phyloP scores from a whole-genome alignment of 2,113 vertebrate species.

The Gila orcuttii region DNA sequence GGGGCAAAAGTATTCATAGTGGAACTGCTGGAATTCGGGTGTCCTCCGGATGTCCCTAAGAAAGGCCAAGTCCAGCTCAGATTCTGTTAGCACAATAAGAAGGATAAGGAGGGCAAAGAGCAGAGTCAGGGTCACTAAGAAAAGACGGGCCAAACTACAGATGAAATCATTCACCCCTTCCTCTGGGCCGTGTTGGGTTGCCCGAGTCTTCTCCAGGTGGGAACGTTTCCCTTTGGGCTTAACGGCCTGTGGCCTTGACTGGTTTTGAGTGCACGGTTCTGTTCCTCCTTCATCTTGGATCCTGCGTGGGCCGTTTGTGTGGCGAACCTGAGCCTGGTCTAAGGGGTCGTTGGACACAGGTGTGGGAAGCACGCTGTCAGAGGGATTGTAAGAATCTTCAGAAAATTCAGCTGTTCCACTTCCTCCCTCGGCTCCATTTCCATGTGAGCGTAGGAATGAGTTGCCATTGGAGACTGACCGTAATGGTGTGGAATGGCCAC shows the following conservation, averaged over 20 bases:
- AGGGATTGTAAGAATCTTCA: slow-evolving; percentile 88
- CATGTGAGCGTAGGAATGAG: slow-evolving; percentile 75
- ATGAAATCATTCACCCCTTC: slow-evolving; percentile 92
- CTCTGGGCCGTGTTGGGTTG: slow-evolving; percentile 64
- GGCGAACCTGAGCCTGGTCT: slow-evolving; percentile 82
- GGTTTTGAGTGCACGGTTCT: slow-evolving; percentile 67
- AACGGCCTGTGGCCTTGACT: slow-evolving; percentile 65
- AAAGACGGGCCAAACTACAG: slow-evolving; percentile 91
- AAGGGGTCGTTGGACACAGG: slow-evolving; percentile 85
- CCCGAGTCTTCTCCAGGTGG: slow-evolving; percentile 66
- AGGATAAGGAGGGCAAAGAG: slow-evolving; percentile 93
- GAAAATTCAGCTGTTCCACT: slow-evolving; percentile 81
- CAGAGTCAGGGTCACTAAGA: slow-evolving; percentile 92
- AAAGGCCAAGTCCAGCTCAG: slow-evolving; percentile 95
- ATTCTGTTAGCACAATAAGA: slow-evolving; percentile 94
- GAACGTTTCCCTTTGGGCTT: slow-evolving; percentile 75
- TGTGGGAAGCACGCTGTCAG: slow-evolving; percentile 89
- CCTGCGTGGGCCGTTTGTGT: slow-evolving; percentile 87
- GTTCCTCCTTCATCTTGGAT: slow-evolving; percentile 85
- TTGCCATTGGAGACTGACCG: slow-evolving; percentile 85
- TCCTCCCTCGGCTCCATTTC: slow-evolving; percentile 69
- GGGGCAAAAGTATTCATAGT: slow-evolving; percentile 98
- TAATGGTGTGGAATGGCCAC: slow-evolving; percentile 90
- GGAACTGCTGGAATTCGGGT: slow-evolving; percentile 97
- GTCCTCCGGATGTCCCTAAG: slow-evolving; percentile 96